A percentile compares a stretch with the other conserved stretches of the same genome.
phyloP scores from a whole-genome alignment of 1,140 invertebrate genomes.

The Tribolium madens region DNA sequence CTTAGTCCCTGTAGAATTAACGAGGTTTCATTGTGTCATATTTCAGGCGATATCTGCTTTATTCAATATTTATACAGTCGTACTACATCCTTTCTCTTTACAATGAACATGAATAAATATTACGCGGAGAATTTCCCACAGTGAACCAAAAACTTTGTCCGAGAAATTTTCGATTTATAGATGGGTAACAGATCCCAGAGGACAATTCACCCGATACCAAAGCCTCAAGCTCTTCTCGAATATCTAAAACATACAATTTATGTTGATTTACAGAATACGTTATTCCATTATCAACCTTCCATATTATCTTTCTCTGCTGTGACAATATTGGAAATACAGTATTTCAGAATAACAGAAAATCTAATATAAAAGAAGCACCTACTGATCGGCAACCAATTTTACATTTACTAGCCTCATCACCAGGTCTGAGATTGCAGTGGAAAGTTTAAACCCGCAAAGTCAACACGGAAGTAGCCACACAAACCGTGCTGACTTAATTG shows the following conservation, averaged over 20 bases:
- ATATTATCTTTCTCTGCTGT: background rate
- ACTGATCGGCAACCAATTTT: slow-evolving; percentile 12
- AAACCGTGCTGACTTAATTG: slow-evolving; percentile 2
- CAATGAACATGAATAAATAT: slow-evolving; percentile 17
- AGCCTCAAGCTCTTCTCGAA: background rate
- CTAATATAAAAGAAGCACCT: background rate
- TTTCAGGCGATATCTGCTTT: background rate
- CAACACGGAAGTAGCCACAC: slow-evolving; percentile 2
- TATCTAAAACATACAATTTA: slow-evolving; percentile 8
- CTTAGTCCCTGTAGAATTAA: background rate
- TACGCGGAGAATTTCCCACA: background rate
- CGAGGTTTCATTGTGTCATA: background rate
- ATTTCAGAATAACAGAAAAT: background rate
- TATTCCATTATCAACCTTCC: background rate
- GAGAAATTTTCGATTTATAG: background rate
- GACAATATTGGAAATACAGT: no score
- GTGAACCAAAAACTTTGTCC: background rate
- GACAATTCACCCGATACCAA: background rate
- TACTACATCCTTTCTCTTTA: background rate
- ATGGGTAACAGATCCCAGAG: background rate
- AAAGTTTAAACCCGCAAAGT: slow-evolving; percentile 9
- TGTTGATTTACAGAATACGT: background rate
- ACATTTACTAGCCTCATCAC: background rate
- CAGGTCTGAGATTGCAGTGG: background rate
- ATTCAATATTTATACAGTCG: background rate